Base-by-base conservation (phyloP, 2,797 vertebrate species). In the Oreochromis grahami region DNA sequence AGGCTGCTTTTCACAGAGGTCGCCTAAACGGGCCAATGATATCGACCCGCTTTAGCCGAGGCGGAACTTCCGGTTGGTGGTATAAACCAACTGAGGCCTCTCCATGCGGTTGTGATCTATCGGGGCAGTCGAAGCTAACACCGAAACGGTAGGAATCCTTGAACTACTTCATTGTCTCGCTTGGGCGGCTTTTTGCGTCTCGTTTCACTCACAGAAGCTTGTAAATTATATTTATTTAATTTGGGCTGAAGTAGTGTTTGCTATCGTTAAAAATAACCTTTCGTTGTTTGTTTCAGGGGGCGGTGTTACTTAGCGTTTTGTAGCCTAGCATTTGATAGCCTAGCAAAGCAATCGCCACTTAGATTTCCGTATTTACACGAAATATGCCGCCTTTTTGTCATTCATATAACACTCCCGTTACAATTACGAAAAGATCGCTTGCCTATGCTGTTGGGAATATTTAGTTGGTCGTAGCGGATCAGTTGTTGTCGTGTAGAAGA, bases 21-120 rank as follows among this genome's bases (percentile, higher is more conserved):
- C 48, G 13, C 45, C 14, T 6, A 2, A 63, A 65, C 51, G 1
- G n/a, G 89, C 96, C 94, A 96, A 96, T 95, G 1, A 70, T 1
- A 4, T 56, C 2, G 2, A 2, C 2, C 21, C 3, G 2, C 15
- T 70, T 34, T 51, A 1, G 1, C 1, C 6, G 14, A 76, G 93
- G 96, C 88, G 93, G 95, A 29, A 94, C 87, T 94, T 96, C 95
- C 95, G 87, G 79, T 76, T 68, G 1, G 41, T 78, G 24, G 92
- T 94, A 94, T 94, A 95, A 95, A 91, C 90, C 84, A 50, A 80
- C 72, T 55, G 83, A 93, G 96, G 96, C 96, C 96, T 95, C 48
- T 41, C 91, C 96, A 96, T 96, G 96, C 92, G 96, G 91, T 93
- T 79, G 79, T 81, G 90, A 92, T 86, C 89, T 68, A 48, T 50